Base-by-base conservation (phyloP, 2,888 invertebrate genomes). In the Stramonita haemastoma region DNA sequence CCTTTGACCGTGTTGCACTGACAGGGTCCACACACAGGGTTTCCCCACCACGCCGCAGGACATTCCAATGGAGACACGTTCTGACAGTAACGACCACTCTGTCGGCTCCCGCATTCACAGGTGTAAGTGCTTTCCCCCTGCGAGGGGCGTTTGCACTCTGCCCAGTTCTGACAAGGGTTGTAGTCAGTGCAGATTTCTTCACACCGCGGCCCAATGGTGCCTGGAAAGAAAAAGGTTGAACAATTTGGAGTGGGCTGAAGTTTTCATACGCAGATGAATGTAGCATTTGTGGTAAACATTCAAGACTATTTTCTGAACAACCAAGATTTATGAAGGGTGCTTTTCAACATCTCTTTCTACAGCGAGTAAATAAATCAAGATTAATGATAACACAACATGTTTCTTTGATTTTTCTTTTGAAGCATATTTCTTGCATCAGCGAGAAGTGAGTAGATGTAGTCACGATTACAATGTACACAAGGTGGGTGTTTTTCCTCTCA, bases 1-100 rank as follows among this genome's bases (percentile, higher is more conserved):
- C 99, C 99, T 89, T 97, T 97, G 29, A 97, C 97, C 0, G 97
- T 97, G 93, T 98, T 97, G 95, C 99, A 99, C 90, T 97, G 97
- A 95, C 99, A 99, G 0, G 99, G 99, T 0, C 99, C 99, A 96
- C 99, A 99, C 11, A 98, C 98, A 0, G 97, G 98, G 92, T 97
- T 97, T 0, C 99, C 99, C 98, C 98, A 99, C 99, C 98, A 99
- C 32, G 98, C 98, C 0, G 98, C 97, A 0, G 99, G 98, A 93
- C 99, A 99, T 11, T 93, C 92, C 22, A 92, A 92, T 36, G 92
- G 92, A n/a, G 93, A 90, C 56, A 92, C 90, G 36, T 95, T 93
- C 90, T 96, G 96, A 93, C 97, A 97, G 92, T 96, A 96, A 36
- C 92, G 91, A 0, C 96, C 96, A 60, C 94, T 97, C 90, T 97